These are phyloP conservation scores for Puma concolor DNA, from an alignment of 2,113 vertebrate genomes.

Conservation along the genomic window DNA sequence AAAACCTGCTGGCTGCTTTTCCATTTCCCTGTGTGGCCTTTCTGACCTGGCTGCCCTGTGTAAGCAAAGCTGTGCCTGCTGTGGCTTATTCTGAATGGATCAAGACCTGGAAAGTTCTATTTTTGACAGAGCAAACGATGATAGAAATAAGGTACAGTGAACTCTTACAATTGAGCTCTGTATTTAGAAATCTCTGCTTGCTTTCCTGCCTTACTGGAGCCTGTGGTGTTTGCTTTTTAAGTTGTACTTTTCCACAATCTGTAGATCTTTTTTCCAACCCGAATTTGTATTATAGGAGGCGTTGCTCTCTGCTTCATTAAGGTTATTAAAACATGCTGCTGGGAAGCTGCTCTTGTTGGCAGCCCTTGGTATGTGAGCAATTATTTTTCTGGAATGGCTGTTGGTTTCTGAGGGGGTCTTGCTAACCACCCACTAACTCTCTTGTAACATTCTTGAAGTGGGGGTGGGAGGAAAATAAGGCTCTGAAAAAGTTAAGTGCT, in stretches of 20 bases:
- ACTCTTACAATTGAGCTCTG: constrained; percentile 62
- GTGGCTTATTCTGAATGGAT: constrained; percentile 65
- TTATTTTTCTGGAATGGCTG: constrained; percentile 56
- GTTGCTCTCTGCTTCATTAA: constrained; percentile 58
- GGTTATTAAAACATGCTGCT: constrained; percentile 57
- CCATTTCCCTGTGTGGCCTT: constrained; percentile 34
- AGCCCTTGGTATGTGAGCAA: constrained; percentile 31
- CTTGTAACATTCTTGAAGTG: constrained; percentile 42
- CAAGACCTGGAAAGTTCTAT: constrained; percentile 75
- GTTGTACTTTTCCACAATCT: constrained; percentile 62
- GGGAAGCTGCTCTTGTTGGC: constrained; percentile 46
- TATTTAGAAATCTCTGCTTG: constrained; percentile 65
- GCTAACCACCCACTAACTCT: constrained; percentile 47
- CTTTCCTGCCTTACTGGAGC: constrained; percentile 61
- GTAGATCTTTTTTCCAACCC: constrained; percentile 27
- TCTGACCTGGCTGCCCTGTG: neutral
- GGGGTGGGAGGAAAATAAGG: neutral
- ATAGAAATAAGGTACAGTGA: constrained; percentile 80
- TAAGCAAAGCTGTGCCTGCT: constrained; percentile 65
- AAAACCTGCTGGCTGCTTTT: constrained; percentile 53
- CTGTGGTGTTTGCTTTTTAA: constrained; percentile 71
- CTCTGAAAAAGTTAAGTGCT: neutral
- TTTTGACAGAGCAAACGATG: constrained; percentile 75
- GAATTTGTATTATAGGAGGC: constrained; percentile 42
- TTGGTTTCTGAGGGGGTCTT: constrained; percentile 53